Conservation (phyloP, 2,888 invertebrate genomes). For the Selenia dentaria region DNA sequence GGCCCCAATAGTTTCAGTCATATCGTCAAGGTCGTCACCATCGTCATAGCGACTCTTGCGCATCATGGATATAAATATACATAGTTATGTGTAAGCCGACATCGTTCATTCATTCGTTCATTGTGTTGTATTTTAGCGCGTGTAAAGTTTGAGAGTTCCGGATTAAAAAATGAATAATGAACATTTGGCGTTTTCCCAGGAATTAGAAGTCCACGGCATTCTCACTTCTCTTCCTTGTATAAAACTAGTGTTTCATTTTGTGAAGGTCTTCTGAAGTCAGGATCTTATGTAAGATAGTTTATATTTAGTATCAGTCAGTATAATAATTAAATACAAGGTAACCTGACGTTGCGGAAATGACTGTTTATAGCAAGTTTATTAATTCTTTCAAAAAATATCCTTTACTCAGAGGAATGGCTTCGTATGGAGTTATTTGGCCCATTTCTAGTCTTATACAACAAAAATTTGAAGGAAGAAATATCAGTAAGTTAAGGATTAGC, state of each 20-base stretch:
- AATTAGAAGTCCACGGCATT: conserved; percentile 33
- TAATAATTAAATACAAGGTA: background rate
- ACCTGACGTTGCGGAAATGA: conserved; percentile 44
- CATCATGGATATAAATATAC: too few relatives aligned
- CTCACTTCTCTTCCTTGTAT: conserved; percentile 21
- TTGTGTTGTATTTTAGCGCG: background rate
- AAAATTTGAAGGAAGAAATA: conserved; percentile 86
- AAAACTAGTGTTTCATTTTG: conserved; percentile 21
- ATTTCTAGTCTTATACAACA: conserved; percentile 90
- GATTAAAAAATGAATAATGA: too few relatives aligned
- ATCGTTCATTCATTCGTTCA: conserved; percentile 6
- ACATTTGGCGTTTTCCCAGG: conserved; percentile 46
- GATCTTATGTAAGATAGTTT: conserved; percentile 36
- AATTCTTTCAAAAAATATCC: conserved; percentile 69
- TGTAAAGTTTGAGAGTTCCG: background rate
- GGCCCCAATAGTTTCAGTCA: too few relatives aligned
- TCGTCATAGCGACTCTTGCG: too few relatives aligned
- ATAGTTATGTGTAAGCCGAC: too few relatives aligned
- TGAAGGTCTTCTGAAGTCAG: conserved; percentile 36
- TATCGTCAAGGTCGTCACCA: too few relatives aligned
- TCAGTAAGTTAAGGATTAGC: conserved; percentile 81
- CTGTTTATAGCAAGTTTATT: conserved; percentile 57
- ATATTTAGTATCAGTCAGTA: background rate
- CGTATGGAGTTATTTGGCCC: conserved; percentile 90
- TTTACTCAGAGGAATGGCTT: conserved; percentile 86